A percentile compares a stretch with the other conserved stretches of the same genome.
phyloP scores from a whole-genome alignment of 2,113 vertebrate species.

The Rousettus leschenaultii region DNA sequence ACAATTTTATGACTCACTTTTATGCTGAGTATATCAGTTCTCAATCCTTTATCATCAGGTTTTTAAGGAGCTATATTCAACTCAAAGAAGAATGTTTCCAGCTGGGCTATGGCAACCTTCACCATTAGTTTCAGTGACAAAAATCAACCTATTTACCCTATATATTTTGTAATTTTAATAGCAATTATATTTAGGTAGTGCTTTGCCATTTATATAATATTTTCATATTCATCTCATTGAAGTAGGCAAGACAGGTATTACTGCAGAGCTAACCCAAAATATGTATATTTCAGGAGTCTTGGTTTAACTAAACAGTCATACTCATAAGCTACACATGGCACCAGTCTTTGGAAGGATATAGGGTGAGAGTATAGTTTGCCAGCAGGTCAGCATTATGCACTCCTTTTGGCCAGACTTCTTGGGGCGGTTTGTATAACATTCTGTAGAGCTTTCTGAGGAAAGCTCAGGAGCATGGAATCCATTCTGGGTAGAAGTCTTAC shows the following conservation, averaged over 20 bases:
- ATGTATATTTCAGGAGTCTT: not conserved
- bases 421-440: not conserved
- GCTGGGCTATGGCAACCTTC: not conserved
- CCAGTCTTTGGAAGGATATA: not conserved
- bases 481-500: not conserved
- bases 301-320: not conserved
- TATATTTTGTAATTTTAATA: not conserved
- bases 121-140: not conserved
- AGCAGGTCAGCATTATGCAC: not conserved
- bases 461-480: not conserved
- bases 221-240: not conserved
- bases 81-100: not conserved
- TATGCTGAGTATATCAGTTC: not conserved
- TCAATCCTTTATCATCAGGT: not conserved
- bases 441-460: not conserved
- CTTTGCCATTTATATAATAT: slow-evolving; percentile 10
- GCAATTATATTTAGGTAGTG: not conserved
- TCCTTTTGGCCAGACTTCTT: not conserved
- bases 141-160: not conserved
- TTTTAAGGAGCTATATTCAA: not conserved
- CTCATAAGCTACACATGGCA: not conserved
- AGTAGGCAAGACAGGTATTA: not conserved
- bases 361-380: not conserved
- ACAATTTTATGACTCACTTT: not conserved
- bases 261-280: not conserved